A percentile compares a stretch with the other conserved stretches of the same genome.
These are phyloP conservation scores for Clarias pachynema DNA, from an alignment of 2,797 vertebrate species.

Conservation along the genomic window DNA sequence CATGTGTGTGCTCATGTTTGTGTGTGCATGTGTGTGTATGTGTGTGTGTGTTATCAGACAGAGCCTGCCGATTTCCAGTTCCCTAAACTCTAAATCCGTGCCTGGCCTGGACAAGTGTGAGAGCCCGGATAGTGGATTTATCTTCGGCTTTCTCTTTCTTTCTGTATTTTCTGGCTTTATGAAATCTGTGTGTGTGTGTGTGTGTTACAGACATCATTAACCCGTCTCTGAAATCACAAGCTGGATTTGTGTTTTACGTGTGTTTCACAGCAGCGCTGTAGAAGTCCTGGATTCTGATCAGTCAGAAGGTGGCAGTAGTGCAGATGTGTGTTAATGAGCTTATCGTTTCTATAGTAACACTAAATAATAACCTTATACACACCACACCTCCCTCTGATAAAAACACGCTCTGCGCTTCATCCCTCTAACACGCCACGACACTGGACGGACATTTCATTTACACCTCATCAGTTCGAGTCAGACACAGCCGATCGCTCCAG, in stretches of 20 bases:
- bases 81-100: constrained; percentile 65
- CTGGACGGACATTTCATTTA: constrained; percentile 83
- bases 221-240: constrained; percentile 47
- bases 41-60: constrained; percentile 61
- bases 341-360: not conserved
- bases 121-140: constrained; percentile 58
- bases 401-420: constrained; percentile 37
- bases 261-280: not conserved
- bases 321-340: not conserved
- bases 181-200: not conserved
- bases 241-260: constrained; percentile 23
- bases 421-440: constrained; percentile 72
- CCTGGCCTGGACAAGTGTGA: constrained; percentile 49
- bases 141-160: not conserved
- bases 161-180: constrained; percentile 2
- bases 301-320: not conserved
- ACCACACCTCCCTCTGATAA: not conserved
- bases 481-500: constrained; percentile 74
- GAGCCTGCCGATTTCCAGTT: constrained; percentile 63
- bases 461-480: constrained; percentile 82
- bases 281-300: not conserved
- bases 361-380: not conserved
- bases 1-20: not conserved
- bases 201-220: constrained; percentile 2
- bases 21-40: not conserved